phyloP scores from a whole-genome alignment of 2,113 vertebrate species.

The Bucco capensis region DNA sequence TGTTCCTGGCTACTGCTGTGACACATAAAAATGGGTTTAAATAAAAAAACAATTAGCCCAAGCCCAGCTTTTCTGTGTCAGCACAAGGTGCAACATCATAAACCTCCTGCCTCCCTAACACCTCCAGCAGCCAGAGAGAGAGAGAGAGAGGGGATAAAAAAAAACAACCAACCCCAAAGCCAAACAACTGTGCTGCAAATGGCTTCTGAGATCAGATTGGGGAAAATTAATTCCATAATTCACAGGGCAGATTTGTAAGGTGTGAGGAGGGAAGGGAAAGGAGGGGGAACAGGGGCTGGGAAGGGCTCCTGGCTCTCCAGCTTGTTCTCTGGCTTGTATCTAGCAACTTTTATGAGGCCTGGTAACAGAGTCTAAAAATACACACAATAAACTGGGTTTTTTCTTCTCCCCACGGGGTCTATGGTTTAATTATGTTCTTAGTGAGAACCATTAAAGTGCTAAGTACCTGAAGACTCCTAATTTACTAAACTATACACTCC shows the following conservation, averaged over 20 bases:
- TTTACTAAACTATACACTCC: conserved; percentile 50
- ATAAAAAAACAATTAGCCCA: neutral
- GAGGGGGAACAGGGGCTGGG: neutral
- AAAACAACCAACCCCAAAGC: no score
- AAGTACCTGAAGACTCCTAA: conserved; percentile 65
- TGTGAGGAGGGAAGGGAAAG: neutral
- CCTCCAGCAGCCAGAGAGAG: neutral
- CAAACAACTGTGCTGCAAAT: neutral
- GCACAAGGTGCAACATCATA: neutral
- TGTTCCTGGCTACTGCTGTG: neutral
- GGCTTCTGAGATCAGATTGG: neutral
- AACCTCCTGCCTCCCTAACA: neutral
- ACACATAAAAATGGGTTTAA: neutral
- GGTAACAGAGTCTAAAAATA: conserved; percentile 64
- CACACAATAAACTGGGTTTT: conserved; percentile 43
- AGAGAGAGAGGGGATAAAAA: no score
- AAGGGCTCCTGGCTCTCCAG: neutral
- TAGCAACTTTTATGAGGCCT: conserved; percentile 41
- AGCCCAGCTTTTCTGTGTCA: neutral
- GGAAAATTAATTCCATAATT: conserved; percentile 33
- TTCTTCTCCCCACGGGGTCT: conserved; percentile 56
- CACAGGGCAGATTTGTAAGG: conserved; percentile 46
- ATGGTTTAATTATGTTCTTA: conserved; percentile 66
- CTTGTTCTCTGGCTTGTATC: conserved; percentile 7
- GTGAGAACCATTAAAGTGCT: conserved; percentile 67